Percentiles rank a stretch among this genome's conserved stretches.
Evolutionary conservation across 2,797 vertebrate species (phyloP).

Genomic region (Staurois parvus): DNA sequence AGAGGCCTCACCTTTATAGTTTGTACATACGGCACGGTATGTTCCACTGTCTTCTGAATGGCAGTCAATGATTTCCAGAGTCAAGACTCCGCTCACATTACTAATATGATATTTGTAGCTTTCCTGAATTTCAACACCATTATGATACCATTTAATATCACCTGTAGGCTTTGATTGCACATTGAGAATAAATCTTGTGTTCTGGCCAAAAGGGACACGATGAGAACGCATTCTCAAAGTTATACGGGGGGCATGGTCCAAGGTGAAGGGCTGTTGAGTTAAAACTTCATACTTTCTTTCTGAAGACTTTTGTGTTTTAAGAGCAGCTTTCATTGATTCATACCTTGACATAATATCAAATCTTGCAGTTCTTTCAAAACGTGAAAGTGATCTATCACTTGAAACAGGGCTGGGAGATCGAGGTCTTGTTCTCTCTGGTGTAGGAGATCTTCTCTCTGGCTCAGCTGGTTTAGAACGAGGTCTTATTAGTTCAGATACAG

Average conservation of each 20-base stretch:
- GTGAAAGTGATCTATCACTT: slow-evolving; percentile 89
- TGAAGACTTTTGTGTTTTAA: slow-evolving; percentile 85
- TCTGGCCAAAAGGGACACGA: slow-evolving; percentile 86
- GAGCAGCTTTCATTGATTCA: slow-evolving; percentile 91
- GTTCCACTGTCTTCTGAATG: slow-evolving; percentile 92
- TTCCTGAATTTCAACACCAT: slow-evolving; percentile 87
- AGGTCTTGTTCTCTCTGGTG: slow-evolving; percentile 89
- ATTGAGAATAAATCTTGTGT: slow-evolving; percentile 91
- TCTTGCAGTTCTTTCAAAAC: slow-evolving; percentile 89
- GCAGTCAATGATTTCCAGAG: slow-evolving; percentile 90
- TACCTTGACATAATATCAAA: slow-evolving; percentile 95
- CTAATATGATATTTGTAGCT: slow-evolving; percentile 88
- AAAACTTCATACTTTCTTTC: slow-evolving; percentile 89
- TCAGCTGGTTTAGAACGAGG: slow-evolving; percentile 73
- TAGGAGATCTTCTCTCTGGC: slow-evolving; percentile 82
- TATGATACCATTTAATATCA: slow-evolving; percentile 93
- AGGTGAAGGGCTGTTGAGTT: slow-evolving; percentile 91
- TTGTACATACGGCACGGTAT: slow-evolving; percentile 91
- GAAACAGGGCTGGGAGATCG: slow-evolving; percentile 96
- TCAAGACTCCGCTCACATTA: slow-evolving; percentile 91
- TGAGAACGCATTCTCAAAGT: slow-evolving; percentile 97
- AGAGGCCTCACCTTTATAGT: slow-evolving; percentile 92
- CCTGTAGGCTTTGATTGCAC: slow-evolving; percentile 93
- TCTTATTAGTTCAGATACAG: slow-evolving; percentile 88
- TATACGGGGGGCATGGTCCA: slow-evolving; percentile 92